Conservation (phyloP, 1,140 invertebrate genomes). For the Leptopilina boulardi region DNA sequence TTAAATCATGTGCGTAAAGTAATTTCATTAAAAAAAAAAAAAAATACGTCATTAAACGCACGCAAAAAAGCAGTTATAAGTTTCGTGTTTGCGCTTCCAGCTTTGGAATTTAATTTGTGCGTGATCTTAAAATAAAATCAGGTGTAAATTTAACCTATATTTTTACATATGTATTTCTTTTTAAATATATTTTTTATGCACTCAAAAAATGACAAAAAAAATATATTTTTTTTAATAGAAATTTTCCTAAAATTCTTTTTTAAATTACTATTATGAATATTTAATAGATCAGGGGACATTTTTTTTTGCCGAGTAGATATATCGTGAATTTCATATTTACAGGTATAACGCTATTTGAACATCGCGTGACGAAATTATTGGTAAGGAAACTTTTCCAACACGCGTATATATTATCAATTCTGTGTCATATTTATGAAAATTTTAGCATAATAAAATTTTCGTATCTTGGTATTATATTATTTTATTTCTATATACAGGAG, state of each 20-base stretch:
- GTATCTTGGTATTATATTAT: too few species aligned
- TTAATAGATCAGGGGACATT: too few species aligned
- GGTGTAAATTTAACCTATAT: not conserved
- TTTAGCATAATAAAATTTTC: too few species aligned
- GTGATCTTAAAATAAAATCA: conserved; percentile 20
- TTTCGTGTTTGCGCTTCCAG: not conserved
- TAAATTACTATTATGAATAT: too few species aligned
- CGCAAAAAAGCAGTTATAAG: conserved; percentile 25
- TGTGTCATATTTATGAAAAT: not conserved
- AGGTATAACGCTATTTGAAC: not conserved
- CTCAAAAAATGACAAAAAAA: too few species aligned
- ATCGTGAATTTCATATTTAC: not conserved
- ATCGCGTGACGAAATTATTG: conserved; percentile 3
- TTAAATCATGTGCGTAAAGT: conserved; percentile 30
- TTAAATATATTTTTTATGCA: not conserved
- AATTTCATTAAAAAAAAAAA: conserved; percentile 5
- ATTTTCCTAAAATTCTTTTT: not conserved
- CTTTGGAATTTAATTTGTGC: conserved; percentile 6
- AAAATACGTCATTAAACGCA: not conserved
- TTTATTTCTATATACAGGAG: too few species aligned
- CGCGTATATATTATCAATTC: not conserved
- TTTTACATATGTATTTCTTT: not conserved
- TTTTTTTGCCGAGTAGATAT: too few species aligned
- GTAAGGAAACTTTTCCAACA: not conserved
- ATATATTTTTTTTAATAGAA: not conserved